These are phyloP conservation scores for Drosophila equinoxialis DNA, from an alignment of 1,140 invertebrate species.

Conservation along the genomic window DNA sequence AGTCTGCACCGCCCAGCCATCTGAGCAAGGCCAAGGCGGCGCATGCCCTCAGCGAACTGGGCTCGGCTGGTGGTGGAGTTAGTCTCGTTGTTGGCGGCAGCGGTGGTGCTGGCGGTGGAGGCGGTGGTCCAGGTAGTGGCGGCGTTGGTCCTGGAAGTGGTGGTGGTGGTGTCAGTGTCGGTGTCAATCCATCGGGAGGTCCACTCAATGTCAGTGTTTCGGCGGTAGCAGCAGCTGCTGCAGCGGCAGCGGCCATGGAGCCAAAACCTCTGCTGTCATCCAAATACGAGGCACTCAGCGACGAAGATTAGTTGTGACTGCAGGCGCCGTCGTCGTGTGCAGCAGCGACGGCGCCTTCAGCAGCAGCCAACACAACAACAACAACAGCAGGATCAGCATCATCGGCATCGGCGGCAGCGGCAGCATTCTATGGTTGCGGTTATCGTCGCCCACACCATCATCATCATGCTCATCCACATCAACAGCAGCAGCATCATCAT, in stretches of 20 bases:
- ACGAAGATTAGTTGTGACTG: slow-evolving; percentile 89
- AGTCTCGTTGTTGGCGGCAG: slow-evolving; percentile 37
- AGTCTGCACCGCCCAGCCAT: slow-evolving; percentile 58
- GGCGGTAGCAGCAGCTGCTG: slow-evolving; percentile 71
- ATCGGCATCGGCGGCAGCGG: slow-evolving; percentile 30
- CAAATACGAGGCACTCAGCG: slow-evolving; percentile 93
- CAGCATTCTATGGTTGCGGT: slow-evolving; percentile 42
- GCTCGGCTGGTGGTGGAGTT: slow-evolving; percentile 39
- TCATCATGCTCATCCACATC: slow-evolving; percentile 41
- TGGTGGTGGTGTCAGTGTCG: slow-evolving; percentile 47
- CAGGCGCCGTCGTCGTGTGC: slow-evolving; percentile 77
- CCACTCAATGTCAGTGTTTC: slow-evolving; percentile 62
- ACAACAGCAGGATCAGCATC: slow-evolving; percentile 41
- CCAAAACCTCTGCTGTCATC: slow-evolving; percentile 91
- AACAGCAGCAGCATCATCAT: slow-evolving; percentile 23
- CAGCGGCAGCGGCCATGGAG: slow-evolving; percentile 84
- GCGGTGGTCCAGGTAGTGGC: slow-evolving; percentile 9
- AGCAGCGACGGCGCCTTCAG: slow-evolving; percentile 65
- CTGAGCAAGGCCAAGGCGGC: slow-evolving; percentile 72
- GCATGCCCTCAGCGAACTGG: slow-evolving; percentile 55
- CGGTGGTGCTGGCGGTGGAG: slow-evolving; percentile 54
- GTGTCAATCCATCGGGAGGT: slow-evolving; percentile 50
- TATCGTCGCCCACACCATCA: slow-evolving; percentile 46
- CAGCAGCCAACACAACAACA: slow-evolving; percentile 35
- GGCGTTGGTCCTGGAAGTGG: slow-evolving; percentile 10